Conservation (phyloP, 2,113 vertebrate species). For the Sturnira hondurensis region DNA sequence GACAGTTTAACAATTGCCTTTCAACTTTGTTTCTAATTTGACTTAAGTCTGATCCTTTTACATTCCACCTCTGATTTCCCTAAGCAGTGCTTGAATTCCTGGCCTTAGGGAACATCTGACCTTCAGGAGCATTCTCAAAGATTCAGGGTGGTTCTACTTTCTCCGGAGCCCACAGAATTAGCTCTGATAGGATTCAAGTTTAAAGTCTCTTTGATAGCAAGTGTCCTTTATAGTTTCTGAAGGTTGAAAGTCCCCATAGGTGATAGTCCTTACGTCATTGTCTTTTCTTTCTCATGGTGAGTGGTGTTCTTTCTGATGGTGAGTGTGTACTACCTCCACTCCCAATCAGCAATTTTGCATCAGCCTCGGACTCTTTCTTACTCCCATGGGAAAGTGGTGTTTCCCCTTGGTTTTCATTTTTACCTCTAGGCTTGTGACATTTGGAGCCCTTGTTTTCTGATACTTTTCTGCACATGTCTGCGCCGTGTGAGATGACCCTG, state of each 20-base stretch:
- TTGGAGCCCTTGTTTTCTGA: slow-evolving; percentile 12
- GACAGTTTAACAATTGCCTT: not conserved
- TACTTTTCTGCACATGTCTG: not conserved
- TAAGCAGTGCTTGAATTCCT: not conserved
- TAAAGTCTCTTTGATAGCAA: not conserved
- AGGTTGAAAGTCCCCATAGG: not conserved
- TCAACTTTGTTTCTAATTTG: not conserved
- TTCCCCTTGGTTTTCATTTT: slow-evolving; percentile 11
- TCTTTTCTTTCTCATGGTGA: not conserved
- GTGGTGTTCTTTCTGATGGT: not conserved
- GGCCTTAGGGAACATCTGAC: not conserved
- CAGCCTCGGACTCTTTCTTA: not conserved
- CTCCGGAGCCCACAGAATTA: not conserved
- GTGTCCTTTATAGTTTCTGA: not conserved
- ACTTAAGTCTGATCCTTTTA: not conserved
- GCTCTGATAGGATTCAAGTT: not conserved
- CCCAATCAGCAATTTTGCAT: not conserved
- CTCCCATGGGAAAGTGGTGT: not conserved
- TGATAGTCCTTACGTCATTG: not conserved
- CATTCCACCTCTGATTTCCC: not conserved
- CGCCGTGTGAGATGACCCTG: not conserved
- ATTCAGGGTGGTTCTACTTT: not conserved
- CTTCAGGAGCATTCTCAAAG: not conserved
- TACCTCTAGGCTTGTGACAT: not conserved
- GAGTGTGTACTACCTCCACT: not conserved